These are phyloP conservation scores for Oreohelix idahoensis DNA, from an alignment of 1,140 invertebrate genomes.

Conservation along the genomic window DNA sequence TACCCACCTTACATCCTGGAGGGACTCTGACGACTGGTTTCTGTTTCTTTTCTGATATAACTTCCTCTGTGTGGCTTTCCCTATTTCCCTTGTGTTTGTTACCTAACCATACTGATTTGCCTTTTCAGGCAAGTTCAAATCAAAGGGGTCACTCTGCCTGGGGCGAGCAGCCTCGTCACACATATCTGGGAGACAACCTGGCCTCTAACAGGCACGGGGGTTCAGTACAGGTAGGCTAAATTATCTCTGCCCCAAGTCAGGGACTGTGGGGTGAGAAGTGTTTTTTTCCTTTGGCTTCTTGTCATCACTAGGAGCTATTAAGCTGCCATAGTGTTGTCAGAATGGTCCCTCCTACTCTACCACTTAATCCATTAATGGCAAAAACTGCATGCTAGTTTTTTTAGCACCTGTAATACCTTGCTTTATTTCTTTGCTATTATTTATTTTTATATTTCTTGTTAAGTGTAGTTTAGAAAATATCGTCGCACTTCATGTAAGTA, in stretches of 20 bases:
- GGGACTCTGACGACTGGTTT: neutral
- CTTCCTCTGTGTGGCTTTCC: constrained; percentile 4
- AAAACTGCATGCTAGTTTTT: neutral
- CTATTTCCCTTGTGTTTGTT: neutral
- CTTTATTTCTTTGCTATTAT: neutral
- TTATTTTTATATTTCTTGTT: neutral
- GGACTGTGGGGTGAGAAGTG: neutral
- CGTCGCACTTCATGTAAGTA: no score
- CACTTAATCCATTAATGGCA: neutral
- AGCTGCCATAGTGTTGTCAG: neutral
- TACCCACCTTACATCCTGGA: neutral
- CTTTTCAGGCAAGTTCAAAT: constrained; percentile 64
- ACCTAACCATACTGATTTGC: constrained; percentile 56
- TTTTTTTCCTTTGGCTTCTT: constrained; percentile 17
- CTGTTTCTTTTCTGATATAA: neutral
- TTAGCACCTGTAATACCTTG: neutral
- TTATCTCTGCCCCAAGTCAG: constrained; percentile 26
- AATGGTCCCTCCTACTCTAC: constrained; percentile 3
- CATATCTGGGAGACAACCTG: constrained; percentile 79
- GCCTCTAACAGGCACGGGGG: constrained; percentile 92
- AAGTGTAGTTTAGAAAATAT: neutral
- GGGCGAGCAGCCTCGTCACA: constrained; percentile 65
- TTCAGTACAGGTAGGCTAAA: constrained; percentile 87
- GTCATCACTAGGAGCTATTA: neutral
- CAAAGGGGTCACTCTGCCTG: constrained; percentile 70